phyloP scores from a whole-genome alignment of 2,888 invertebrate genomes.

The Thelaira solivaga region DNA sequence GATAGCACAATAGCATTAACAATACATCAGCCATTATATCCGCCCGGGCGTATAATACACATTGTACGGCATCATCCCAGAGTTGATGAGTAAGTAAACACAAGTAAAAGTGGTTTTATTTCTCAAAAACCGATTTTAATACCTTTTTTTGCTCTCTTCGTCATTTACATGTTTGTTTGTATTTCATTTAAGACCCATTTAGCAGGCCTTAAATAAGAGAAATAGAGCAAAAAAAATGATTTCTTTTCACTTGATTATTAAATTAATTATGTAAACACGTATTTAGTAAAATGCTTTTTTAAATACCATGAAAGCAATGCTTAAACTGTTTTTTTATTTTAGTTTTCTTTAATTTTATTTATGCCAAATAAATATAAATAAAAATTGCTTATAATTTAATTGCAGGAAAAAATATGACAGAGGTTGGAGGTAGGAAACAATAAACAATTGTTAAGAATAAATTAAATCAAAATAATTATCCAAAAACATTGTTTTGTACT shows the following conservation, averaged over 20 bases:
- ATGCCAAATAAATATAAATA: conserved; percentile 43
- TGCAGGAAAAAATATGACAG: conserved; percentile 87
- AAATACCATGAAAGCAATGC: conserved; percentile 5
- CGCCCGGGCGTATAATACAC: conserved; percentile 91
- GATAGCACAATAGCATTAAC: conserved; percentile 87
- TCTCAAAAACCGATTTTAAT: too few species aligned
- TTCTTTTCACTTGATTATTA: too few species aligned
- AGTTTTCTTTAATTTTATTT: too few species aligned
- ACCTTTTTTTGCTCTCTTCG: too few species aligned
- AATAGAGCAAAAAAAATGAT: too few species aligned
- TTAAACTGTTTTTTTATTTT: conserved; percentile 10
- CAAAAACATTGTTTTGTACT: background rate
- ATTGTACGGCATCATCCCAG: conserved; percentile 90
- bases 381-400: conserved; percentile 57
- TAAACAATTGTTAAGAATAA: conserved; percentile 5
- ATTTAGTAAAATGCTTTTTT: background rate
- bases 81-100: conserved; percentile 85
- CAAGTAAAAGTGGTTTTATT: background rate
- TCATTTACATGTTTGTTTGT: too few species aligned
- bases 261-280: too few species aligned
- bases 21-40: conserved; percentile 88
- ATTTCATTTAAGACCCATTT: too few species aligned
- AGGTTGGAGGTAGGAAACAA: conserved; percentile 83
- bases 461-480: too few species aligned
- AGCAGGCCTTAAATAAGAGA: too few species aligned